These are phyloP conservation scores for Rattus norvegicus DNA, from an alignment of 2,113 vertebrate genomes.

Conservation along the genomic window DNA sequence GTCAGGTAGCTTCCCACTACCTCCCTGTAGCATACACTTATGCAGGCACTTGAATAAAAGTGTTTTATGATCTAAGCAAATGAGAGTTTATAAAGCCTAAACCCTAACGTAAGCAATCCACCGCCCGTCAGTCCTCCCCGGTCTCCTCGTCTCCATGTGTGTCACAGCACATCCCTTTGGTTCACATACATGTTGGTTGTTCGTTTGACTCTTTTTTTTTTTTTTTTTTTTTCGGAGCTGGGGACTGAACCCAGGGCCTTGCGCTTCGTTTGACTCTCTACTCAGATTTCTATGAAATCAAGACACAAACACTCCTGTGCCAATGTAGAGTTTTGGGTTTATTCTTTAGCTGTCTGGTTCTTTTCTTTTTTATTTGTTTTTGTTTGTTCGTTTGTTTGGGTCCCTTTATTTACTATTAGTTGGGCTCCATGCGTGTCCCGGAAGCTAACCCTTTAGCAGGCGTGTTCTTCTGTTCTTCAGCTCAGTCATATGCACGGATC, in stretches of 20 bases:
- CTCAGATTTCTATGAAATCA: background rate
- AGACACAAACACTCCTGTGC: background rate
- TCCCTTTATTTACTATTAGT: background rate
- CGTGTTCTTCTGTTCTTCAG: background rate
- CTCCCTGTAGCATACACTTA: background rate
- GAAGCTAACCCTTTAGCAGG: background rate
- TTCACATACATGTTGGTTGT: background rate
- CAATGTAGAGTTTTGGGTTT: background rate
- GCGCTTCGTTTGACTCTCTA: background rate
- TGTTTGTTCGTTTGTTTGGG: background rate
- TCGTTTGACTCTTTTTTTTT: too few species aligned
- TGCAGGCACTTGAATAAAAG: background rate
- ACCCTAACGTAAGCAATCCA: too few species aligned
- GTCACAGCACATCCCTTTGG: background rate
- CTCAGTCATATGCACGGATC: background rate
- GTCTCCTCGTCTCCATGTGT: background rate
- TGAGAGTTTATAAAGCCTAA: background rate
- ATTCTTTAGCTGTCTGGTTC: background rate
- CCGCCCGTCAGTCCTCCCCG: background rate
- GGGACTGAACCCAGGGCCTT: too few species aligned
- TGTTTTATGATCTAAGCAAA: background rate
- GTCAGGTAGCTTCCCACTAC: background rate
- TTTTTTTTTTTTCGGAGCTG: too few species aligned
- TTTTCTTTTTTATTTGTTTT: background rate
- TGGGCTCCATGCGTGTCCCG: background rate